phyloP scores from a whole-genome alignment of 2,888 invertebrate species.

The Drosophila glabriapex region DNA sequence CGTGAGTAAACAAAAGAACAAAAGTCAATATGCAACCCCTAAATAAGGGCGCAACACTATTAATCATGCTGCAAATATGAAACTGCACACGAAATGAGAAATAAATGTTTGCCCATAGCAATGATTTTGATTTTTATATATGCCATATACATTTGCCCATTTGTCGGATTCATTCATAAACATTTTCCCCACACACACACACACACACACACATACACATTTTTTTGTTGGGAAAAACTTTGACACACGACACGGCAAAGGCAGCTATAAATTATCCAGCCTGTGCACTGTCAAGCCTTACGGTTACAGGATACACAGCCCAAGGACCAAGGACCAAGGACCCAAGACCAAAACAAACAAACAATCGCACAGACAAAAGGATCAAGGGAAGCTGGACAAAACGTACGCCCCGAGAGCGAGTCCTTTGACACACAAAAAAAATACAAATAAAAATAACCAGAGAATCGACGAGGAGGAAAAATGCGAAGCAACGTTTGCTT shows the following conservation, averaged over 20 bases:
- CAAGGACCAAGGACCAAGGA: conserved; percentile 32
- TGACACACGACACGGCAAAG: conserved; percentile 75
- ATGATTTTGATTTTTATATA: conserved; percentile 77
- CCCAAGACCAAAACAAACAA: conserved; percentile 78
- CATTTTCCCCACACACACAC: conserved; percentile 60
- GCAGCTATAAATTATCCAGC: conserved; percentile 73
- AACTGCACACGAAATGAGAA: conserved; percentile 67
- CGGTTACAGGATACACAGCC: conserved; percentile 34
- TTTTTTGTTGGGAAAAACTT: conserved; percentile 60
- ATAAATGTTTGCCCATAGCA: conserved; percentile 71
- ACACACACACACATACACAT: conserved; percentile 21
- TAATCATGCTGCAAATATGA: conserved; percentile 75
- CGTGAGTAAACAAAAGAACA: conserved; percentile 32
- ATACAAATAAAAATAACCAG: not conserved
- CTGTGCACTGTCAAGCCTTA: conserved; percentile 58
- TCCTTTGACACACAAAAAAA: conserved; percentile 56
- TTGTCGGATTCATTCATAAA: conserved; percentile 75
- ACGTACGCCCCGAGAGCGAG: conserved; percentile 54
- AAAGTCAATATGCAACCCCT: conserved; percentile 71
- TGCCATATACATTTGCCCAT: conserved; percentile 43
- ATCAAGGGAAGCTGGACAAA: conserved; percentile 48
- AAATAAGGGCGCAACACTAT: conserved; percentile 61
- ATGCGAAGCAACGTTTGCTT: conserved; percentile 72
- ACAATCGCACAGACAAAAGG: conserved; percentile 43
- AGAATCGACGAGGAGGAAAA: conserved; percentile 29